These are phyloP conservation scores for Cheirogaleus medius DNA, from an alignment of 2,113 vertebrate species.

Conservation along the genomic window DNA sequence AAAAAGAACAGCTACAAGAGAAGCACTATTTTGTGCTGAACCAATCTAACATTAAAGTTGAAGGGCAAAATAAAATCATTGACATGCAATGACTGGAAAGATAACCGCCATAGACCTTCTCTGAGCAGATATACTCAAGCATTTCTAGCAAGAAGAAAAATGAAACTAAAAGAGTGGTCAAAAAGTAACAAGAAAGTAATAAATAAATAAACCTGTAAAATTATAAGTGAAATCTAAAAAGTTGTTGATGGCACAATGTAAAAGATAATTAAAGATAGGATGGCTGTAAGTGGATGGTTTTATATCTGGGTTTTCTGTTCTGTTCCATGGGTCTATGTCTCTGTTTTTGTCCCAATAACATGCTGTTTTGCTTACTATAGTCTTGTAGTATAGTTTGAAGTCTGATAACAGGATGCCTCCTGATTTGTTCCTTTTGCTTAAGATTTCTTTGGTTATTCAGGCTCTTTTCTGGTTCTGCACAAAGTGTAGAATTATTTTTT, in stretches of 20 bases:
- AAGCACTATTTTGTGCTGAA: neutral
- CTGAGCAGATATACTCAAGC: neutral
- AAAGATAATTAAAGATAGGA: neutral
- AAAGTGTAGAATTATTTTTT: too few relatives aligned
- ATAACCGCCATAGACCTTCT: neutral
- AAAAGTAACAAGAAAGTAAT: neutral
- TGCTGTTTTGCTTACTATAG: too few relatives aligned
- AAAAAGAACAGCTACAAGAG: neutral
- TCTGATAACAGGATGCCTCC: too few relatives aligned
- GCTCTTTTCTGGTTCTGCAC: too few relatives aligned
- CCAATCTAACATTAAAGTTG: neutral
- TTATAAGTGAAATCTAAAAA: neutral
- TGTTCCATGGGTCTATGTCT: too few relatives aligned
- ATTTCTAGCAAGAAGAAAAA: constrained; percentile 6
- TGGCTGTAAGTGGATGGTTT: too few relatives aligned
- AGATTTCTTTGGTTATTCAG: too few relatives aligned
- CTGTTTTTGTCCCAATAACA: too few relatives aligned
- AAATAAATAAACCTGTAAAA: neutral
- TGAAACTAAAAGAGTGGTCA: neutral
- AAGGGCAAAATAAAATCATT: constrained; percentile 12
- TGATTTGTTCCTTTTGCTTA: too few relatives aligned
- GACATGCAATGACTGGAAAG: neutral
- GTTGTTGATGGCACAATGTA: neutral
- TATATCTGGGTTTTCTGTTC: too few relatives aligned
- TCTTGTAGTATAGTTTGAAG: too few relatives aligned